Conservation (phyloP, 2,113 vertebrate species). For the Dromaius novaehollandiae region DNA sequence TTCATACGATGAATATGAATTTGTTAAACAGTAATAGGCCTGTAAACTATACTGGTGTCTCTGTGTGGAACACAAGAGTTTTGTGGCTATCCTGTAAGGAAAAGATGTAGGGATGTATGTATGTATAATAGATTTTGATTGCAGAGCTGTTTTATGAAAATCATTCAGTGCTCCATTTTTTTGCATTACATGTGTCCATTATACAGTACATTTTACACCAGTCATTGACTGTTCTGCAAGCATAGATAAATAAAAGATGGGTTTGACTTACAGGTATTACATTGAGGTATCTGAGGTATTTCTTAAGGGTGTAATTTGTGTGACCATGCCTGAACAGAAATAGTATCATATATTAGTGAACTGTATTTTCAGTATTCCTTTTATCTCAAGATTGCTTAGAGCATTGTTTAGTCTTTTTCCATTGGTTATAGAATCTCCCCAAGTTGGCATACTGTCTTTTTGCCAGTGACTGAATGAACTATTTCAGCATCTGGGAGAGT, state of each 20-base stretch:
- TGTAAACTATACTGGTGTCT: constrained; percentile 3
- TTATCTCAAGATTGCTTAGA: background rate
- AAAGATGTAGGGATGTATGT: background rate
- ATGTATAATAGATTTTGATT: background rate
- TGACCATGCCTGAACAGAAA: background rate
- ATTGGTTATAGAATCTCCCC: background rate
- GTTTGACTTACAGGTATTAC: background rate
- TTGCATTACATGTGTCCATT: background rate
- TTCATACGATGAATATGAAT: constrained; percentile 54
- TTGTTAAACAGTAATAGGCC: constrained; percentile 32
- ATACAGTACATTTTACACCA: background rate
- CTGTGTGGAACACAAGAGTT: background rate
- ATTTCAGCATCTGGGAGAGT: background rate
- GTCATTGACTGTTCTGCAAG: background rate
- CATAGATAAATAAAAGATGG: background rate
- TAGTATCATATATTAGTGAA: background rate
- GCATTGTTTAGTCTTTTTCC: accelerated
- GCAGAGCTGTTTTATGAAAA: background rate
- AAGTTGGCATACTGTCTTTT: background rate
- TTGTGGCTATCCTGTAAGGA: background rate
- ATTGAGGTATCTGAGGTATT: background rate
- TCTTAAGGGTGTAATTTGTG: background rate
- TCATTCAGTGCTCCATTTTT: background rate
- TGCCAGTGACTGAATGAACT: background rate
- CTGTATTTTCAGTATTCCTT: background rate